Evolutionary conservation across 2,113 vertebrate genomes (phyloP), one percentile per base, ranked within the genome.

Genomic region (Myrmophylax atrothorax): DNA sequence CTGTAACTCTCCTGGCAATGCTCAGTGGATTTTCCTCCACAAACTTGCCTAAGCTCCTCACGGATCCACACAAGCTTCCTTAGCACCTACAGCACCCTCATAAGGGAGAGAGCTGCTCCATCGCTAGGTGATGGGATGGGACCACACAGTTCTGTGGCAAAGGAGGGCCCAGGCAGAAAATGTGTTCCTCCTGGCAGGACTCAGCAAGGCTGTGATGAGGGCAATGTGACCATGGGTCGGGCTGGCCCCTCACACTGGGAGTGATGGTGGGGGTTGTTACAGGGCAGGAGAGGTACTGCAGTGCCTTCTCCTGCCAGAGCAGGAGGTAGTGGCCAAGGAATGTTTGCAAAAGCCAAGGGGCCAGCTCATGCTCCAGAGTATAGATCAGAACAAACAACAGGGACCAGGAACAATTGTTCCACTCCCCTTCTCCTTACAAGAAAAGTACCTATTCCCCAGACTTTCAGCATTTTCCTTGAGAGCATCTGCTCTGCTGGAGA

Each of bases 341-440:
- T 1, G 1, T 2, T 2, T 44, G n/a, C 1, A 0, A 63, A 77
- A 26, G 52, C 19, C 87, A 82, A 72, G 29, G 31, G 14, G 10
- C 6, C 74, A 79, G 53, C 26, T 87, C 38, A 38, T n/a, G 31
- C 69, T 84, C 50, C 77, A 70, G 33, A 85, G 38, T 37, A 49
- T 49, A 68, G 63, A 47, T 55, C 42, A 73, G 38, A 91, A 17
- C 47, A 70, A 95, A 80, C 31, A 79, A 33, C 1, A 1, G 42
- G 31, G 17, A 29, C 89, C 46, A 84, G 50, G 42, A 81, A 70
- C 18, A 66, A 49, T 22, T 18, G 12, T 63, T 24, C 29, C 7
- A 6, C 33, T 22, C 5, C 31, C 1, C 5, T 69, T 8, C 22
- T 37, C 17, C 22, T 49, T 84, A 18, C 7, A 38, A 78, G 64